Evolutionary conservation across 1,140 invertebrate genomes (phyloP).

Genomic region (Zaprionus capensis): DNA sequence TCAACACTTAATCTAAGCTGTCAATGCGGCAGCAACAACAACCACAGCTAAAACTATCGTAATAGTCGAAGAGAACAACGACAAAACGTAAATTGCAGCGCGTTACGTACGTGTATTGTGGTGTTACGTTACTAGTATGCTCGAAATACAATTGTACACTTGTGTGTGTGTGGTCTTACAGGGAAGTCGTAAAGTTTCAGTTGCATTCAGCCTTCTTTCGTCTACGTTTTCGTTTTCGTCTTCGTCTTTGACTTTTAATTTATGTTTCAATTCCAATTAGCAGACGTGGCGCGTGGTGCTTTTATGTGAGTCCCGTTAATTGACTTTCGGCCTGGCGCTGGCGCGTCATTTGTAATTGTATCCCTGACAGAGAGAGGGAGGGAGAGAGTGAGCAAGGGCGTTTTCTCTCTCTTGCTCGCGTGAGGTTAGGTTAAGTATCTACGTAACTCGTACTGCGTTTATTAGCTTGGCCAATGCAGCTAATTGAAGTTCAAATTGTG

Average conservation of each 20-base stretch:
- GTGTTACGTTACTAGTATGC: constrained; percentile 56
- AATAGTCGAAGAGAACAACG: constrained; percentile 64
- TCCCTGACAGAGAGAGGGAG: constrained; percentile 32
- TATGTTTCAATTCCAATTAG: constrained; percentile 83
- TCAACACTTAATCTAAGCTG: constrained; percentile 80
- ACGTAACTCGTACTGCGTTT: constrained; percentile 36
- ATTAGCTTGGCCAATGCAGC: constrained; percentile 68
- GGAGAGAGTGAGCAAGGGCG: not conserved
- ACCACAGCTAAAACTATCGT: constrained; percentile 50
- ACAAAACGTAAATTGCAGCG: constrained; percentile 66
- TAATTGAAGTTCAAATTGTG: constrained; percentile 81
- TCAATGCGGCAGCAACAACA: constrained; percentile 56
- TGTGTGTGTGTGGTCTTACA: constrained; percentile 6
- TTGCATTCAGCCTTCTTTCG: constrained; percentile 60
- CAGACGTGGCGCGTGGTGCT: constrained; percentile 65
- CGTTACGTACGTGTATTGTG: constrained; percentile 46
- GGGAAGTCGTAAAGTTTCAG: constrained; percentile 79
- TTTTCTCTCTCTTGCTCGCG: not conserved
- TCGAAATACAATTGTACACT: constrained; percentile 26
- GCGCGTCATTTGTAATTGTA: constrained; percentile 82
- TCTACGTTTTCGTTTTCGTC: constrained; percentile 41
- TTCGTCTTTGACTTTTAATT: constrained; percentile 74
- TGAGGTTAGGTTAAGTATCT: constrained; percentile 29
- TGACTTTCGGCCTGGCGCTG: constrained; percentile 79
- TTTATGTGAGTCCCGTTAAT: constrained; percentile 74